Percentiles rank a stretch among this genome's conserved stretches.
These are phyloP conservation scores for Sterrhoptilus dennistouni DNA, from an alignment of 2,113 vertebrate species.

Conservation along the genomic window DNA sequence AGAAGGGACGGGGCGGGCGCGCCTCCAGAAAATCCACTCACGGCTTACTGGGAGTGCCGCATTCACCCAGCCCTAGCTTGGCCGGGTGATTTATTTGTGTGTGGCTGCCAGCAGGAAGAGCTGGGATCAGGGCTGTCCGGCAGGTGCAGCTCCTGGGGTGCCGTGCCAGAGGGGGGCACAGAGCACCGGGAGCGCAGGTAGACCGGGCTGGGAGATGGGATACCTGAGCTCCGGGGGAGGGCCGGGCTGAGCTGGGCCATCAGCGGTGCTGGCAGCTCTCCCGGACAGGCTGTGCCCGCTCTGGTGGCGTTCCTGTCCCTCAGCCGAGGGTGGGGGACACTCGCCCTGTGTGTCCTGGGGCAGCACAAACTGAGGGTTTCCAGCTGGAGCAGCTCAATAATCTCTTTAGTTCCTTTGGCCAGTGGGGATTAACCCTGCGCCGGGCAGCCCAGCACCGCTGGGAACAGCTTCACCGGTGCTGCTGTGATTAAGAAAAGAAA, in stretches of 20 bases:
- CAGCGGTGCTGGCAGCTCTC: not conserved
- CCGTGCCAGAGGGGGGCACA: not conserved
- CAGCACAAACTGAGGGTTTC: accelerated
- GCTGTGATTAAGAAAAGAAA: not conserved
- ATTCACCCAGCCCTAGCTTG: accelerated
- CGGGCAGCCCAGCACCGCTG: accelerated
- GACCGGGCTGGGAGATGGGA: not conserved
- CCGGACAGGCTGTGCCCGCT: not conserved
- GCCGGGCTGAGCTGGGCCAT: not conserved
- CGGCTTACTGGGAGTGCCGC: not conserved
- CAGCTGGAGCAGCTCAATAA: not conserved
- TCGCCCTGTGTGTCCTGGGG: accelerated
- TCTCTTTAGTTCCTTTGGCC: not conserved
- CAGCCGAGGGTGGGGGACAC: accelerated
- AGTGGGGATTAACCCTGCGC: not conserved
- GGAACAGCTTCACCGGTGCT: not conserved
- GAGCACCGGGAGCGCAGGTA: accelerated
- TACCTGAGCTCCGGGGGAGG: accelerated
- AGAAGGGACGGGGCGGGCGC: not conserved
- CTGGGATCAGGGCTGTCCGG: accelerated
- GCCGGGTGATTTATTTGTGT: not conserved
- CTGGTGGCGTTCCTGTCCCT: not conserved
- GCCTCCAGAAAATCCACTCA: not conserved
- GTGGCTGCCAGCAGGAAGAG: not conserved
- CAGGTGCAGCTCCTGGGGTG: not conserved